phyloP scores from a whole-genome alignment of 2,888 invertebrate species.

The Tipula helvola region DNA sequence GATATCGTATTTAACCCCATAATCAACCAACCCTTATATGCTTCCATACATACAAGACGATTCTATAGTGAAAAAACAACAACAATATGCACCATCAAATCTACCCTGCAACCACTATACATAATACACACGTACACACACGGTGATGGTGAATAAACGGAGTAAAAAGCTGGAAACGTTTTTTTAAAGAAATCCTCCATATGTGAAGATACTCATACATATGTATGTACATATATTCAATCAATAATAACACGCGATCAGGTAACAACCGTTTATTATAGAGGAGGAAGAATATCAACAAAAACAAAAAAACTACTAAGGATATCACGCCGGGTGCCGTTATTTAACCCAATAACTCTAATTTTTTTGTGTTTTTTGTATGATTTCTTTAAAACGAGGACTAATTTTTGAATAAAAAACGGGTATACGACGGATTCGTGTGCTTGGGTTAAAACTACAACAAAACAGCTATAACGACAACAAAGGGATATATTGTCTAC shows the following conservation, averaged over 20 bases:
- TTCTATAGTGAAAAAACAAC: neutral
- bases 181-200: neutral
- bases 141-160: neutral
- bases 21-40: neutral
- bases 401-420: neutral
- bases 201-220: neutral
- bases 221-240: neutral
- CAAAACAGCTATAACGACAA: neutral
- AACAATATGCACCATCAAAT: neutral
- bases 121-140: neutral
- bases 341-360: slow-evolving; percentile 9
- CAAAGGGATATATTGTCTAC: neutral
- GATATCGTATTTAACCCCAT: slow-evolving; percentile 4
- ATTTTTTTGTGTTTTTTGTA: neutral
- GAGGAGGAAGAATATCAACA: neutral
- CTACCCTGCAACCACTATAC: neutral
- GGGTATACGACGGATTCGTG: neutral
- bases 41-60: neutral
- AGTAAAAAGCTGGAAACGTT: neutral
- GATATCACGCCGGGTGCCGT: slow-evolving; percentile 9
- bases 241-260: slow-evolving; percentile 10
- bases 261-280: slow-evolving; percentile 5
- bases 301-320: neutral
- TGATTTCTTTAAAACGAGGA: neutral
- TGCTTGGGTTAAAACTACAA: neutral